phyloP scores from a whole-genome alignment of 2,113 vertebrate species.

The Galeopterus variegatus region DNA sequence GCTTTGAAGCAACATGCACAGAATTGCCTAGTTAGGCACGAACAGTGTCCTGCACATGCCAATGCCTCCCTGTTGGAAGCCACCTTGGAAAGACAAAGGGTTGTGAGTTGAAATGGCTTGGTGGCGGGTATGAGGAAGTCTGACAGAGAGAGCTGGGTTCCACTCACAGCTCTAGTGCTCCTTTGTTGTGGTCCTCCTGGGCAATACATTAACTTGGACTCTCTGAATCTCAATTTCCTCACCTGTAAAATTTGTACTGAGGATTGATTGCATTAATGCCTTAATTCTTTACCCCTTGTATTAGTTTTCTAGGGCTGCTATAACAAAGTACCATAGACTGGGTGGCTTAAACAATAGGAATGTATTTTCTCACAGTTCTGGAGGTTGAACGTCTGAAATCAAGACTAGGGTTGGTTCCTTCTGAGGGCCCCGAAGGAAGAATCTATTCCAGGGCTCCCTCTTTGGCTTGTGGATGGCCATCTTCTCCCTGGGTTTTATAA shows the following conservation, averaged over 20 bases:
- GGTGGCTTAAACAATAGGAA: background rate
- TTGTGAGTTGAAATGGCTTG: background rate
- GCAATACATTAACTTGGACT: background rate
- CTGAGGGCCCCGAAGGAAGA: background rate
- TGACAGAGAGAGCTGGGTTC: background rate
- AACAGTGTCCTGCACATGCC: background rate
- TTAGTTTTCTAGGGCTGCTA: background rate
- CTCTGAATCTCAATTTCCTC: background rate
- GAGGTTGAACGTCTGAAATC: background rate
- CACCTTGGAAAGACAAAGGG: constrained; percentile 10
- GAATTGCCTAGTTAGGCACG: constrained; percentile 41
- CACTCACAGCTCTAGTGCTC: background rate
- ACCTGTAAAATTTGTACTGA: background rate
- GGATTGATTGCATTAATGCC: background rate
- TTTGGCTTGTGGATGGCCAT: background rate
- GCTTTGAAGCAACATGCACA: constrained; percentile 38
- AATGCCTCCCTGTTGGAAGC: background rate
- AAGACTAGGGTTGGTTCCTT: background rate
- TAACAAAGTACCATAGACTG: background rate
- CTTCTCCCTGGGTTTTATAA: background rate
- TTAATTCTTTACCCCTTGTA: background rate
- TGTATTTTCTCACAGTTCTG: background rate
- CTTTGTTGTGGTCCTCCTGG: background rate
- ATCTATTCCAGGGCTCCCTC: background rate
- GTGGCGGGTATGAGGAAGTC: background rate